Evolutionary conservation across 2,888 invertebrate genomes (phyloP), one percentile per base, ranked within the genome.

Genomic region (Bhutanitis thaidina): DNA sequence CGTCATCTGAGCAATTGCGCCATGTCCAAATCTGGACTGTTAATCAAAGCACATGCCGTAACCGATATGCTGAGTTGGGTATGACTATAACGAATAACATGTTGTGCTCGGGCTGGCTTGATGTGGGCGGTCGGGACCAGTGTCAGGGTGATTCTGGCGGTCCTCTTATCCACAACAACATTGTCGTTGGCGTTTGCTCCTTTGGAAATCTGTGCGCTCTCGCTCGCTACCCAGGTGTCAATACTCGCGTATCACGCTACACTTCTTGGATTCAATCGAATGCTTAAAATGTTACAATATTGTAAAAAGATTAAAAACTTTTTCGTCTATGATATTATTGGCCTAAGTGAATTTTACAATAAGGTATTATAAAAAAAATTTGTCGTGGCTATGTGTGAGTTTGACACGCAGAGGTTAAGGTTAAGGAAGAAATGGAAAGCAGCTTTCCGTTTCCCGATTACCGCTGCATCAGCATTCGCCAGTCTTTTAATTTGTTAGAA

Each of bases 61-160:
- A 40, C 3, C 67, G 68, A 3, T 77, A 77, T 47, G 55, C 54
- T 0, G 56, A 55, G 1, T 2, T 64, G 1, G 57, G 65, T 1
- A 25, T 20, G 3, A 49, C 50, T 1, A 47, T 78, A 27, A 74
- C 71, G 5, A 67, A 69, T 49, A 74, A 75, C 59, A 77, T 80
- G 79, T 27, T 80, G 52, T 82, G 81, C 61, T 65, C 77, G 8
- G 81, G 79, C 1, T 72, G 69, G 69, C 60, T 79, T 36, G 71
- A 74, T 43, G 72, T 76, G 0, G 80, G 80, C 4, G 81, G 82
- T 25, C 77, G 80, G 16, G 82, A 75, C 54, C 77, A 78, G 64
- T 84, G 83, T 67, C 68, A 67, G 52, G 77, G 79, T 1, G 83
- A 84, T 59, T 72, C 74, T 16, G 83, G 81, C 0, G 75, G 82